A percentile compares a stretch with the other conserved stretches of the same genome.
Conservation (phyloP, 1,140 invertebrate species). For the Octopus sinensis region DNA sequence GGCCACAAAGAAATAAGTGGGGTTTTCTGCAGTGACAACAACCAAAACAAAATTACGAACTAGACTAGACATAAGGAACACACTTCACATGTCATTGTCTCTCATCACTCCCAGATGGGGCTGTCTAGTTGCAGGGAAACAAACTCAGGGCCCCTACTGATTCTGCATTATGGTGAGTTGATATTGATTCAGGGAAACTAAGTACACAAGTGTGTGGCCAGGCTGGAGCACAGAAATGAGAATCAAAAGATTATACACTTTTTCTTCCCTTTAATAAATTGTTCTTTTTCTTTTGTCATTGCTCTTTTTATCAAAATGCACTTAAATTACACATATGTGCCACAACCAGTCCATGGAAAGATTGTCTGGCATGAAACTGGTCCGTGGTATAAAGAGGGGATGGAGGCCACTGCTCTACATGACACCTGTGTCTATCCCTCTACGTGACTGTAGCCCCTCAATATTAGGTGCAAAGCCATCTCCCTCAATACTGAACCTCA, state of each 20-base stretch:
- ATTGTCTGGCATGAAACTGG: background rate
- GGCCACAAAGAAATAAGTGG: too few species aligned
- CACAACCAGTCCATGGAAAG: background rate
- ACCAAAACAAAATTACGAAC: background rate
- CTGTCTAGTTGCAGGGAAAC: background rate
- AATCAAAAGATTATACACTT: too few species aligned
- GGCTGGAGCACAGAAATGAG: too few species aligned
- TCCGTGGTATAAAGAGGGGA: background rate
- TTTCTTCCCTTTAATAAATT: background rate
- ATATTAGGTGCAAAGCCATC: too few species aligned
- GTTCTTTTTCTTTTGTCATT: too few species aligned
- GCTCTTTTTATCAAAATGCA: background rate
- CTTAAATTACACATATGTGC: background rate
- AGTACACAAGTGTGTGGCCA: too few species aligned
- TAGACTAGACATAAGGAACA: background rate
- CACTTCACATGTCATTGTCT: background rate
- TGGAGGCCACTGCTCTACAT: background rate
- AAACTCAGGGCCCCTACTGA: background rate
- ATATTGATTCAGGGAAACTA: background rate
- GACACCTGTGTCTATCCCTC: too few species aligned
- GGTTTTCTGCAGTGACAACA: too few species aligned
- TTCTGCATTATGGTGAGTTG: background rate
- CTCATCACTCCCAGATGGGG: background rate
- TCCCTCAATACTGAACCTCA: too few species aligned
- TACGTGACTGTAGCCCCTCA: too few species aligned